Conservation (phyloP, 2,797 vertebrate genomes). For the Nothura maculosa region DNA sequence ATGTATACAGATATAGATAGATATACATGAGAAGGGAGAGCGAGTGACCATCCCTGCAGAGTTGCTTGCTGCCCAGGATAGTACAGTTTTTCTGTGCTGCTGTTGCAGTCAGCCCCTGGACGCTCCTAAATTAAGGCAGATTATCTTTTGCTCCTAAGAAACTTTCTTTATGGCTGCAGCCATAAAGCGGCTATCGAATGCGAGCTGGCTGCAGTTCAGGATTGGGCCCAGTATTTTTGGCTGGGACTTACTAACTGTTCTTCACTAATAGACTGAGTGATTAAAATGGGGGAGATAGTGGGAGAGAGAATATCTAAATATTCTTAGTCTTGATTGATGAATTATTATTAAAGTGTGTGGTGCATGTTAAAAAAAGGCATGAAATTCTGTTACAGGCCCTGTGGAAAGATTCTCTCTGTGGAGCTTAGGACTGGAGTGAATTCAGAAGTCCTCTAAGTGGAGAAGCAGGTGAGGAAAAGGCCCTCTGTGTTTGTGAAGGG, state of each 20-base stretch:
- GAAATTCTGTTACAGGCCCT: conserved; percentile 26
- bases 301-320: neutral
- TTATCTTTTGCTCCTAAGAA: conserved; percentile 22
- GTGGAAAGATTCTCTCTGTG: neutral
- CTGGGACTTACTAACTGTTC: neutral
- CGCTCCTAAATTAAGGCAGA: conserved; percentile 35
- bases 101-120: neutral
- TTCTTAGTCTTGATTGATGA: neutral
- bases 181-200: conserved; percentile 31
- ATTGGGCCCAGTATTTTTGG: conserved; percentile 23
- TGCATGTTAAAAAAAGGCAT: neutral
- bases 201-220: conserved; percentile 17
- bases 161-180: conserved; percentile 1
- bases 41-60: neutral
- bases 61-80: neutral
- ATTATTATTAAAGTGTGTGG: neutral
- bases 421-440: neutral
- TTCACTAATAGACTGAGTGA: neutral
- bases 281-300: neutral
- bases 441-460: neutral
- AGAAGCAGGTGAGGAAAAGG: conserved; percentile 8
- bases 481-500: neutral
- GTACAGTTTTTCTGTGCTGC: neutral
- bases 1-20: no score
- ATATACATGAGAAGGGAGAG: neutral